Conservation (phyloP, 2,797 vertebrate genomes). For the Hemitrygon akajei region DNA sequence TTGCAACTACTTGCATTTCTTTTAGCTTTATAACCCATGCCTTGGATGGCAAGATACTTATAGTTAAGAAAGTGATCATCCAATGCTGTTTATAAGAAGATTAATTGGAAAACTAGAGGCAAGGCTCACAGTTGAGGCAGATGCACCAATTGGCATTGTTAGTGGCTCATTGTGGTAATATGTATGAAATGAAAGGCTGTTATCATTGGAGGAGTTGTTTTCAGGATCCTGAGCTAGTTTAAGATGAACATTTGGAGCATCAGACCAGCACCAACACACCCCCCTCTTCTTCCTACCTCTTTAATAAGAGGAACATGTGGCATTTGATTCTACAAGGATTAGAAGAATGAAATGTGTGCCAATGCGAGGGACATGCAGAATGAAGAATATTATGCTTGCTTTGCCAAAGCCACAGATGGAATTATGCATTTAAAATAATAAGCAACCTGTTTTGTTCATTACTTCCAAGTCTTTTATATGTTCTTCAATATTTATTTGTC, state of each 20-base stretch:
- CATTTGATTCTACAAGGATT: not conserved
- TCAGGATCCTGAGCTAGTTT: not conserved
- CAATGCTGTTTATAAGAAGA: not conserved
- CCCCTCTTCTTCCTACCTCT: no score
- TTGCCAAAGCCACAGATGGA: not conserved
- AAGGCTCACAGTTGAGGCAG: not conserved
- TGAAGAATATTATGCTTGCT: not conserved
- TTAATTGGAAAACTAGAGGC: not conserved
- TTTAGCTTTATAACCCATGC: not conserved
- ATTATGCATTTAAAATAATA: not conserved
- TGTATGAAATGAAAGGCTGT: not conserved
- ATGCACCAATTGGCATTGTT: not conserved
- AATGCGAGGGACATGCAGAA: not conserved
- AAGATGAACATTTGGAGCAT: not conserved
- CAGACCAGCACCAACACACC: no score
- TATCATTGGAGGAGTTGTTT: not conserved
- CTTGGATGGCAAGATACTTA: not conserved
- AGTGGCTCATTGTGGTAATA: not conserved
- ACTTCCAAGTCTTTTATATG: not conserved
- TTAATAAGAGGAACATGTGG: not conserved
- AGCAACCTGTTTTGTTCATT: not conserved
- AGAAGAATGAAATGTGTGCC: not conserved
- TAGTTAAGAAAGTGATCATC: not conserved
- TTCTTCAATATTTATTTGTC: not conserved
- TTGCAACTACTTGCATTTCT: no score